A percentile compares a stretch with the other conserved stretches of the same genome.
phyloP scores from a whole-genome alignment of 2,797 vertebrate species.

The Rhinophrynus dorsalis region DNA sequence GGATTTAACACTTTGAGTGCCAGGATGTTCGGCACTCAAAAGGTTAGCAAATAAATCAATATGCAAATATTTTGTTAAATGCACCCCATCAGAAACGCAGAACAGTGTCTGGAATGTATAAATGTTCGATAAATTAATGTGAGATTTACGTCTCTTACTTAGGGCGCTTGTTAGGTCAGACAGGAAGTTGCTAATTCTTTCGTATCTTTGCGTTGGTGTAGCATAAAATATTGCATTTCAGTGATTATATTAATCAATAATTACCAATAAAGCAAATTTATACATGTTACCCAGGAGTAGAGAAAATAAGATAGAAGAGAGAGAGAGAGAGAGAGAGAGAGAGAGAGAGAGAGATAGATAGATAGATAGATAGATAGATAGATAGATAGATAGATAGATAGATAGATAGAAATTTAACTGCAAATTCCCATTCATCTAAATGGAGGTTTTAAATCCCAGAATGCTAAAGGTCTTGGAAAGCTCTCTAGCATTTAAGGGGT shows the following conservation, averaged over 20 bases:
- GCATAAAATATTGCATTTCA: neutral
- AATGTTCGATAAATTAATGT: constrained; percentile 14
- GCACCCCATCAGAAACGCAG: neutral
- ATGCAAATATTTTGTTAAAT: constrained; percentile 34
- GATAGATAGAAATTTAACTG: no score
- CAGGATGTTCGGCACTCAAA: no score
- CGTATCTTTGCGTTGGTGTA: neutral
- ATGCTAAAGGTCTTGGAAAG: no score
- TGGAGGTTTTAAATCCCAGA: no score
- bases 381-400: no score
- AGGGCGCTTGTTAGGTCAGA: constrained; percentile 16
- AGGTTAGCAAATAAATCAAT: constrained; percentile 42
- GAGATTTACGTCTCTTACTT: constrained; percentile 16
- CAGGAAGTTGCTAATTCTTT: constrained; percentile 21
- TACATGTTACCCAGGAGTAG: no score
- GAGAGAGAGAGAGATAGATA: no score
- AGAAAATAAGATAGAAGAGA: no score
- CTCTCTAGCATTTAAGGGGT: no score
- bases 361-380: no score
- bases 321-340: neutral
- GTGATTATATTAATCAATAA: constrained; percentile 3
- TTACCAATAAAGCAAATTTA: constrained; percentile 11
- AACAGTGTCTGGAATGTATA: constrained; percentile 9
- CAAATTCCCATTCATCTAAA: no score
- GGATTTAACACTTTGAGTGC: constrained; percentile 29